Evolutionary conservation across 1,140 invertebrate species (phyloP), one percentile per base, ranked within the genome.

Genomic region (Rhopalosiphum padi): DNA sequence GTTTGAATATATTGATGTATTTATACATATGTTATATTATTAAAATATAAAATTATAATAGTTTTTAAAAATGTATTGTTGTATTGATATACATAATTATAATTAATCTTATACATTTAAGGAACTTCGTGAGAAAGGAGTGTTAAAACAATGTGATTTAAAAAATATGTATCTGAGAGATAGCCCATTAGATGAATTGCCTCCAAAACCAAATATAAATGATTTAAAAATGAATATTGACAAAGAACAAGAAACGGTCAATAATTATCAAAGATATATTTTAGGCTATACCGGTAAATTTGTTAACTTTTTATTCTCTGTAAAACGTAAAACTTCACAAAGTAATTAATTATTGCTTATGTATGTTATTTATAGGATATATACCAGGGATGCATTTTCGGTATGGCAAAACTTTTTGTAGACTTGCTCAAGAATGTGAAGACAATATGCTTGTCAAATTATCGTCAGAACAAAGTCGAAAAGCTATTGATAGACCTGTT

Each of bases 401-500:
- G 53, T 97, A 97, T 94, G 97, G 97, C 21, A 96, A 97, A 95
- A 96, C 97, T 5, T 97, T 97, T 94, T 96, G 96, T 94, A 96
- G 96, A 94, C 96, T 97, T 11, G 97, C 97, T 5, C 97, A 97
- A 95, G 97, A 97, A 94, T 97, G 97, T 94, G 96, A 97, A 94
- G 96, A 95, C 60, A 96, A 97, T 94, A 97, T 97, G 95, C 95
- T 93, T 41, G 43, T 91, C n/a, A 89, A 93, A 90, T 68, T 94
- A 90, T 86, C 93, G 5, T 77, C 86, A 68, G 93, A 94, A 90
- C 55, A 90, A 68, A 94, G 89, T 77, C 88, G 93, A 55, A 55
- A 91, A 60, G 46, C 85, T 46, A 88, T 93, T 23, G 94, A 94
- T 37, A 93, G 51, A 60, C 60, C 93, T 41, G 91, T 93, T 93